A percentile compares a stretch with the other conserved stretches of the same genome.
Conservation (phyloP, 2,113 vertebrate species). For the Cyanocitta stelleri region DNA sequence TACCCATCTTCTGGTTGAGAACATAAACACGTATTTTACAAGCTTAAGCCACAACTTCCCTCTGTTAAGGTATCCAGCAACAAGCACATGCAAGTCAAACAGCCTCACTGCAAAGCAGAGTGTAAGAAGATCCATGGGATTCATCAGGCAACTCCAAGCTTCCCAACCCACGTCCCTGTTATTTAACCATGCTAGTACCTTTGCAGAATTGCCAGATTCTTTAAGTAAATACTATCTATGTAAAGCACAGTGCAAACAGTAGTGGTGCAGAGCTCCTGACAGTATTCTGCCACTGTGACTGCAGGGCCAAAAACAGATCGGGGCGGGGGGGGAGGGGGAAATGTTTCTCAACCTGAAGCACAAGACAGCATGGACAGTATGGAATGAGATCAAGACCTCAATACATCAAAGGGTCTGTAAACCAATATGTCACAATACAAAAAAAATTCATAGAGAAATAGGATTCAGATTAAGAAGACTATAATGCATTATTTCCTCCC, state of each 20-base stretch:
- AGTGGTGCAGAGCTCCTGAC: background rate
- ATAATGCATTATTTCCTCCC: background rate
- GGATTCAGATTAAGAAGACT: background rate
- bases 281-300: background rate
- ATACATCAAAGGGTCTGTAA: background rate
- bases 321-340: fast-evolving
- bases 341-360: background rate
- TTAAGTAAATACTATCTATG: background rate
- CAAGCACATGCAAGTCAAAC: background rate
- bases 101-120: background rate
- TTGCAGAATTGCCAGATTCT: background rate
- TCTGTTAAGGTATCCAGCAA: background rate
- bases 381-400: background rate
- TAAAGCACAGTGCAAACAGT: background rate
- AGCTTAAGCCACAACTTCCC: background rate
- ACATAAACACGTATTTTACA: background rate
- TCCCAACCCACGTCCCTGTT: background rate
- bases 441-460: background rate
- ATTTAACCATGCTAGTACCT: background rate
- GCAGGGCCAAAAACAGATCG: background rate
- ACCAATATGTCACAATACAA: background rate
- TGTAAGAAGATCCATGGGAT: background rate
- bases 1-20: background rate
- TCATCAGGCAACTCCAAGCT: background rate
- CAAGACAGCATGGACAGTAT: background rate